Conservation (phyloP, 53 echinoderm and acorn worm genomes). For the Apostichopus leukothele region DNA sequence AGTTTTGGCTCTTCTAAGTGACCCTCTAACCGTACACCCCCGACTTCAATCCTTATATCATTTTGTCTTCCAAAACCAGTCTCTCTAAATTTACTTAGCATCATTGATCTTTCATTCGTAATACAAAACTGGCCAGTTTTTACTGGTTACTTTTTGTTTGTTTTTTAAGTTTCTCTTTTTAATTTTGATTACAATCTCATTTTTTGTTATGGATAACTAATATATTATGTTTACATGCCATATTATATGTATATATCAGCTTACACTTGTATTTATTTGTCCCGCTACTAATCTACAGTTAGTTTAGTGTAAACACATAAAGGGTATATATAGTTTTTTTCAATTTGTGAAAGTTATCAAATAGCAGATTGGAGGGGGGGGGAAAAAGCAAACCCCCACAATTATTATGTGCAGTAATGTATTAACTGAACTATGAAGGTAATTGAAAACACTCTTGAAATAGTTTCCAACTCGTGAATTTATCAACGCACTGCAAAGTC, state of each 20-base stretch:
- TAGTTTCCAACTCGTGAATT: background rate
- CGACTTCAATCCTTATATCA: background rate
- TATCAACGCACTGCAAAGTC: conserved; percentile 26
- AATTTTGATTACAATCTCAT: background rate
- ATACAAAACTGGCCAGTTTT: background rate
- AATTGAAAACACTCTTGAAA: background rate
- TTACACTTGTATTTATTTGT: conserved; percentile 30
- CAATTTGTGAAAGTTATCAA: no score
- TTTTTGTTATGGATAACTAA: background rate
- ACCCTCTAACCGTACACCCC: background rate
- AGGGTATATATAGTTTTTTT: no score
- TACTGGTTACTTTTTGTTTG: background rate
- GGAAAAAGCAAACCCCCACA: no score
- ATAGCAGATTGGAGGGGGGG: no score
- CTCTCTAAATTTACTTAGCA: background rate
- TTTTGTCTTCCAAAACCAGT: background rate
- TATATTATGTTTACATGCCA: background rate
- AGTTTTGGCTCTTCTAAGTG: background rate
- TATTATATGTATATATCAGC: conserved; percentile 37
- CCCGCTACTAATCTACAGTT: background rate
- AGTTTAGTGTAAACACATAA: background rate
- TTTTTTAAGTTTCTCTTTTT: background rate
- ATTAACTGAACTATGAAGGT: background rate
- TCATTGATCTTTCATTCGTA: background rate
- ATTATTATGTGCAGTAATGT: no score